Evolutionary conservation across 2,888 invertebrate genomes (phyloP).

Genomic region (Zhengitettix transpicula): DNA sequence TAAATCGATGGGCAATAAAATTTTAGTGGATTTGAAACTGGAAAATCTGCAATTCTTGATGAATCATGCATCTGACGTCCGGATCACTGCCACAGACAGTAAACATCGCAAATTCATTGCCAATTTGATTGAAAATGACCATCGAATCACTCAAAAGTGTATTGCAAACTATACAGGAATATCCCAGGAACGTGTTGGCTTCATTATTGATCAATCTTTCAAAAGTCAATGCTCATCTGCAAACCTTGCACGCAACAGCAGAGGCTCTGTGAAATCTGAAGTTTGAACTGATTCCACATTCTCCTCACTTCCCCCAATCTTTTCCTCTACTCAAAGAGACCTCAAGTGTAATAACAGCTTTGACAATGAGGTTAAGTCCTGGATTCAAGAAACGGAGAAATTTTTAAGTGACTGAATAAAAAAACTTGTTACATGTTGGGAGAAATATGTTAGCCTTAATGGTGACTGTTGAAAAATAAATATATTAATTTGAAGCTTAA

Average conservation of each 20-base stretch:
- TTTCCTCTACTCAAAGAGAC: neutral
- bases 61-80: no score
- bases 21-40: no score
- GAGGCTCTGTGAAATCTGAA: neutral
- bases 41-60: no score
- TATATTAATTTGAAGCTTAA: no score
- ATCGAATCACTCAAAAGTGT: constrained; percentile 3
- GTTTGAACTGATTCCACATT: neutral
- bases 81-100: no score
- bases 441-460: neutral
- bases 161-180: neutral
- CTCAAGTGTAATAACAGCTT: neutral
- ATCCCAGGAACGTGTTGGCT: neutral
- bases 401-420: neutral
- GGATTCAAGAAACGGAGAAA: neutral
- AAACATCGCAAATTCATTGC: constrained; percentile 4
- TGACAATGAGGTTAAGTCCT: neutral
- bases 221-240: no score
- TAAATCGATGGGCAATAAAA: no score
- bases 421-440: neutral
- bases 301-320: neutral
- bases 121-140: constrained; percentile 5
- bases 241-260: neutral
- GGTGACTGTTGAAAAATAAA: no score
- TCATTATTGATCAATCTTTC: neutral